Base-by-base conservation (phyloP, 2,113 vertebrate species). In the Pelecanus crispus region DNA sequence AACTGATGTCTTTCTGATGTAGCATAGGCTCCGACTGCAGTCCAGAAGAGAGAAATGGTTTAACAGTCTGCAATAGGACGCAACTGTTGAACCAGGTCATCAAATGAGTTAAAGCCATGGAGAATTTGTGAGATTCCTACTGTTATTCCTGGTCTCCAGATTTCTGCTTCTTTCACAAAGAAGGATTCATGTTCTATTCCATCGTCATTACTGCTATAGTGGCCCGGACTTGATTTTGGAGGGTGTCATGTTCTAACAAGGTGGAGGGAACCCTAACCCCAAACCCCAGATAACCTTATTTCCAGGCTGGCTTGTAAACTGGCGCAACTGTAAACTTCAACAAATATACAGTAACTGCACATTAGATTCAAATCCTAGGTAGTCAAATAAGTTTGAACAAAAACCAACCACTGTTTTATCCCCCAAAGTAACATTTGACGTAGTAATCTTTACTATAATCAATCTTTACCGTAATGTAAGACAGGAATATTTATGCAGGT, bases 131-230 rank as follows among this genome's bases (percentile, higher is more conserved):
- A 59, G 63, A 45, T 42, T 79, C 32, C 53, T 67, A 21, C 42
- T 68, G 32, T 40, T 17, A 32, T 4, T 79, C 34, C 36, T 10
- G 13, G 22, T 38, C 40, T 63, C 49, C 21, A 38, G 8, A 50
- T n/a, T 56, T 38, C 81, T 45, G 49, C 61, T 71, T 36, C 85
- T 61, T 81, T 72, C 50, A 38, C 29, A 38, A 71, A 49, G 44
- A 25, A 61, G 59, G 85, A 72, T 55, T 61, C 38, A 18, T n/a
- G 21, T 19, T 62, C 53, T 40, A 3, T 53, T 61, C 17, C 40
- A 12, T 0, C 47, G 36, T n/a, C 29, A 10, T 78, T 77, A 31
- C 4, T 1, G 6, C 24, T n/a, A 13, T 4, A 58, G 62, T 4
- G 49, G 34, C 8, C 13, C 1, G 8, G 44, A 38, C 62, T 52